These are phyloP conservation scores for Sinonovacula constricta DNA, from an alignment of 1,140 invertebrate genomes.

Conservation along the genomic window DNA sequence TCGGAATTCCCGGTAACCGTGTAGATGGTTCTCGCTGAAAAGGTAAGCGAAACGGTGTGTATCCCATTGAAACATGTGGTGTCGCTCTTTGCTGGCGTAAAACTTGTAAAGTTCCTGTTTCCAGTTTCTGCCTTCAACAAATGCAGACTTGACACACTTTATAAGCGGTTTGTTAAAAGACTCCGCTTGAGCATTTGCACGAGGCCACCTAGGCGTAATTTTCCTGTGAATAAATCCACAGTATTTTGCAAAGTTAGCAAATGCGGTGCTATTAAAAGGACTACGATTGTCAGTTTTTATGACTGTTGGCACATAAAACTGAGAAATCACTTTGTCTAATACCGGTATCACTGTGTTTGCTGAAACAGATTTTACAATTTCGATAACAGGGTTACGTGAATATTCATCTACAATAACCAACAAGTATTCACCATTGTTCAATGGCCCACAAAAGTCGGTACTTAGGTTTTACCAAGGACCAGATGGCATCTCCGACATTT, in stretches of 20 bases:
- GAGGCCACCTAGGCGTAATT: no score
- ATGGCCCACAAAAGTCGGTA: conserved; percentile 67
- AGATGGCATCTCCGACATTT: conserved; percentile 52
- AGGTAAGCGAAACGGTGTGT: no score
- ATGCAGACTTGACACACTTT: conserved; percentile 54
- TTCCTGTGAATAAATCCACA: conserved; percentile 33
- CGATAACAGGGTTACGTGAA: conserved; percentile 66
- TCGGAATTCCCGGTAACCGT: no score
- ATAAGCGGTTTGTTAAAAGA: conserved; percentile 58
- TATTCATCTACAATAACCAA: conserved; percentile 70
- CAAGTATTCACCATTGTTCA: conserved; percentile 63
- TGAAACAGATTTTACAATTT: conserved; percentile 51
- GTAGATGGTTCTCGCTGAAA: no score
- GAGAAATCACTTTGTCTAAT: no score
- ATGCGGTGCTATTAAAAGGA: conserved; percentile 31
- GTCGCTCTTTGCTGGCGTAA: conserved; percentile 47
- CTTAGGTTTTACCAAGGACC: conserved; percentile 66
- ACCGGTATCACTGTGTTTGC: no score
- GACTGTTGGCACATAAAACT: conserved; percentile 20
- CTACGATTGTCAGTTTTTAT: conserved; percentile 58
- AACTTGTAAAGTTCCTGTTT: conserved; percentile 45
- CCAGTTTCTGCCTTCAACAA: conserved; percentile 50
- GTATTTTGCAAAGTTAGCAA: conserved; percentile 30
- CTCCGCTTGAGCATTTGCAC: no score
- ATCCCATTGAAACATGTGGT: no score